Evolutionary conservation across 2,797 vertebrate genomes (phyloP).

Genomic region (Pangasius sanitwongsei): DNA sequence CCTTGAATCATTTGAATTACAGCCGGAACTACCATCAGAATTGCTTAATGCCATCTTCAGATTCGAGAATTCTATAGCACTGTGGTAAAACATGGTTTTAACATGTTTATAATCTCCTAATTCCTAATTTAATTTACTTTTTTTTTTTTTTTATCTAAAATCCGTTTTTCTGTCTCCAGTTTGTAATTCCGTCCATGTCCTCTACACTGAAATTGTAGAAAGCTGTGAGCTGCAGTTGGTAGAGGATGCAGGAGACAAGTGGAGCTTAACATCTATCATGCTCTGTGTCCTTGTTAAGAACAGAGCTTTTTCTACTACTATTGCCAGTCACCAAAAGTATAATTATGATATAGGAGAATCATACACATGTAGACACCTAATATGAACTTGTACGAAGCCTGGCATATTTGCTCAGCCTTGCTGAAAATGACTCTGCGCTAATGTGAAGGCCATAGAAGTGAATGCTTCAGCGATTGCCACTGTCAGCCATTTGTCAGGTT

Average conservation of each 20-base stretch:
- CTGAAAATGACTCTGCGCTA: conserved; percentile 11
- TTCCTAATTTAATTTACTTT: background rate
- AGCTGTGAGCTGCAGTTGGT: too few species aligned
- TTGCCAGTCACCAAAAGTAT: background rate
- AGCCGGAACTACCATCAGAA: background rate
- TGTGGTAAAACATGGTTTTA: background rate
- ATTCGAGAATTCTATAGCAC: background rate
- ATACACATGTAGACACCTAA: background rate
- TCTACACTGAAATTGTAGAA: background rate
- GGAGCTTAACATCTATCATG: background rate
- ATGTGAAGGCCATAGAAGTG: conserved; percentile 25
- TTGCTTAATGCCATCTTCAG: background rate
- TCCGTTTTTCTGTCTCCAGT: background rate
- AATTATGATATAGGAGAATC: background rate
- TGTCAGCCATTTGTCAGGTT: conserved; percentile 26
- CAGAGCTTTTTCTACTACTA: background rate
- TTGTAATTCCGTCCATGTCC: background rate
- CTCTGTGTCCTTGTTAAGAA: background rate
- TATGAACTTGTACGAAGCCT: background rate
- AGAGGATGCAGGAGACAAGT: background rate
- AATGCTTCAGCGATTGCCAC: conserved; percentile 20
- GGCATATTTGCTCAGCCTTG: conserved; percentile 27
- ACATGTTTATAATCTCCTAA: background rate
- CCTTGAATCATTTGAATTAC: background rate
- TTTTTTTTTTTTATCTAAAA: background rate